Conservation (phyloP, 2,797 vertebrate species). For the Intellagama lesueurii region DNA sequence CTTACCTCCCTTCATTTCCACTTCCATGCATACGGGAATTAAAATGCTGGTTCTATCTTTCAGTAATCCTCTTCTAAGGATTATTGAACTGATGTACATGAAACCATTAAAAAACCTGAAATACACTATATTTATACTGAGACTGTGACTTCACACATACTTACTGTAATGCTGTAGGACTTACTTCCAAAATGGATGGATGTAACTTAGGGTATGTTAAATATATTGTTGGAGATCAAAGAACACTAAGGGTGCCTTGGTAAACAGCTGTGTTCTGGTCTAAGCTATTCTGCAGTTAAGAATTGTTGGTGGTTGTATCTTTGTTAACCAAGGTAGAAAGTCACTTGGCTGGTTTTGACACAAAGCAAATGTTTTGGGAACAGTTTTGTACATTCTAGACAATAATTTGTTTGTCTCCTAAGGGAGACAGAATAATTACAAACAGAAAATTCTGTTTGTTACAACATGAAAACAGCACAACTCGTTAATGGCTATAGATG, state of each 20-base stretch:
- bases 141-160: background rate
- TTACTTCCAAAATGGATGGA: background rate
- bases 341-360: constrained; percentile 16
- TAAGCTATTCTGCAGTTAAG: constrained; percentile 40
- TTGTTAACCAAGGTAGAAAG: background rate
- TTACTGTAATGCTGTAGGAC: background rate
- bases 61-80: background rate
- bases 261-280: background rate
- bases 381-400: constrained; percentile 24
- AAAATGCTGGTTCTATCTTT: background rate
- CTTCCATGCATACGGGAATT: background rate
- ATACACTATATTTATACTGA: background rate
- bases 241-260: constrained; percentile 5
- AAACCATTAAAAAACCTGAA: background rate
- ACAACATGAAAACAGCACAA: background rate
- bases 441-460: background rate
- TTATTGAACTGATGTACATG: background rate
- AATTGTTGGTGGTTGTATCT: constrained; percentile 13
- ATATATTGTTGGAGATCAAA: background rate
- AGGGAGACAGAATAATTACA: background rate
- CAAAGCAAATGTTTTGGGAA: background rate
- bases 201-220: background rate
- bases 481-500: constrained; percentile 5
- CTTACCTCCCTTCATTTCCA: background rate
- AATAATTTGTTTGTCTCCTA: constrained; percentile 23